Percentiles rank a stretch among this genome's conserved stretches.
phyloP scores from a whole-genome alignment of 2,113 vertebrate species.

The Coreoperca whiteheadi region DNA sequence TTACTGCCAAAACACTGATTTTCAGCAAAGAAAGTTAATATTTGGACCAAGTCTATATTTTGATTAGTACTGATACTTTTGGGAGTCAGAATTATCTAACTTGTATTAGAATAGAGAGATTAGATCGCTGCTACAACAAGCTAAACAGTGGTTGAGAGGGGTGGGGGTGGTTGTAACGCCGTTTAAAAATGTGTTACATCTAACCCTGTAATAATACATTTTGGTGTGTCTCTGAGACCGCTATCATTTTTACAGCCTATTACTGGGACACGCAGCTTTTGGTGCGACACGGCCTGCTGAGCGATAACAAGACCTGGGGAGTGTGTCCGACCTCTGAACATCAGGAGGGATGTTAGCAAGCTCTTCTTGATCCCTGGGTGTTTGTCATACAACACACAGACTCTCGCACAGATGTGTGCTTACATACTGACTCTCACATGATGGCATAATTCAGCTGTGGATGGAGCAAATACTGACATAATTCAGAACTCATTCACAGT shows the following conservation, averaged over 20 bases:
- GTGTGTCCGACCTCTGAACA: constrained; percentile 29
- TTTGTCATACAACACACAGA: constrained; percentile 19
- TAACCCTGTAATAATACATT: too few relatives aligned
- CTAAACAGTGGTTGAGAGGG: too few relatives aligned
- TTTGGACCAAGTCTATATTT: too few relatives aligned
- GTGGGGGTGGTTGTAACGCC: too few relatives aligned
- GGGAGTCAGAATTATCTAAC: too few relatives aligned
- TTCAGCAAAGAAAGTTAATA: too few relatives aligned
- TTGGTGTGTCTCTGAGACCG: constrained; percentile 4
- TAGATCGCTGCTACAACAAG: too few relatives aligned
- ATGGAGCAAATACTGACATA: neutral
- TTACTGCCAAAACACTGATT: too few relatives aligned
- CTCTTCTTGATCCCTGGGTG: constrained; percentile 40
- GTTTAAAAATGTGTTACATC: too few relatives aligned
- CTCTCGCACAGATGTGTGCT: constrained; percentile 2
- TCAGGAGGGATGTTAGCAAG: constrained; percentile 48
- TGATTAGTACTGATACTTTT: too few relatives aligned
- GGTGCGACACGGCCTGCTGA: constrained; percentile 12
- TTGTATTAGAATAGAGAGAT: too few relatives aligned
- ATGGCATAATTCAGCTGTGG: neutral
- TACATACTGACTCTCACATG: neutral
- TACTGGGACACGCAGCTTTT: constrained; percentile 38
- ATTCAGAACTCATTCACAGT: neutral
- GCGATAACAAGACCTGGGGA: constrained; percentile 47
- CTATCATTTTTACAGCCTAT: constrained; percentile 54